Base-by-base conservation (phyloP, 2,113 vertebrate genomes). In the Noturus placidus region DNA sequence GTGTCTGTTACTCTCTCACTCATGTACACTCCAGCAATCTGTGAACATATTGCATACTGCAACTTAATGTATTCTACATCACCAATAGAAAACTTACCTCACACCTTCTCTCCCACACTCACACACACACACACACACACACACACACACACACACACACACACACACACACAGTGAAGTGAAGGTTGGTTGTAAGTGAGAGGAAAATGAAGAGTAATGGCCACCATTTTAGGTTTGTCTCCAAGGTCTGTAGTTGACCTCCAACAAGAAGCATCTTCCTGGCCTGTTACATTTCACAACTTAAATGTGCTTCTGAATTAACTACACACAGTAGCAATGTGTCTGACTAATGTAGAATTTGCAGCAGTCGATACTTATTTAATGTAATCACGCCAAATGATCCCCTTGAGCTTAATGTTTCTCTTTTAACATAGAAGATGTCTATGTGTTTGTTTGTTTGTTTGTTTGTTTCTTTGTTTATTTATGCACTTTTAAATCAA, bases 151-250 rank as follows among this genome's bases (percentile, higher is more conserved):
- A 70, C 27, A 86, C 46, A 82, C 52, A 52, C 25, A 78, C 33
- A 67, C 82, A 85, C 61, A 84, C 46, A 79, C 42, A 70, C 10
- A 82, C 2, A 42, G 17, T 57, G 19, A 76, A 88, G 27, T 78
- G 65, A 90, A 88, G 87, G 85, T 87, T 82, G 77, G 63, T 42
- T 72, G 54, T 82, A 78, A 87, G 88, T 70, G 81, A 59, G 84
- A 50, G 69, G n/a, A 52, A 87, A 89, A 90, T 90, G 25, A 90
- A 89, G 87, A 90, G 38, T 89, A 89, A 90, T 90, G 83, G 52
- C 70, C 56, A 83, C 84, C 86, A 89, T 90, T 90, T 87, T 69
- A n/a, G 52, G 50, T 86, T 85, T 81, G 59, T 89, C 69, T 78
- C 82, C 87, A 85, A 89, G 85, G 87, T 87, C 87, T 85, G 74